phyloP scores from a whole-genome alignment of 1,140 invertebrate genomes.

The Drosophila parvula region DNA sequence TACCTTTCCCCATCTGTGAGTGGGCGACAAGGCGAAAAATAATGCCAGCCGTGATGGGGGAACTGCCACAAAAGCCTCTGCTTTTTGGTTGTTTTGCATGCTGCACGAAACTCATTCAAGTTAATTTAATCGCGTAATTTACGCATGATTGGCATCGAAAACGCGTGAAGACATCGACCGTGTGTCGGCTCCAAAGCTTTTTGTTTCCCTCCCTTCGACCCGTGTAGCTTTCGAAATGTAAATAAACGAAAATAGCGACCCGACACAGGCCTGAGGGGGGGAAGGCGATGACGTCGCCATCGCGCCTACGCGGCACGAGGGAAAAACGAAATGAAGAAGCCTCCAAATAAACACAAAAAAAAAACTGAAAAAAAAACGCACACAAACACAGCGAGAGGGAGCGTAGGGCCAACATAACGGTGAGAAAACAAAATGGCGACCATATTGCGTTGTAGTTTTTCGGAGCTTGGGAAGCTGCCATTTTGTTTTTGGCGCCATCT shows the following conservation, averaged over 20 bases:
- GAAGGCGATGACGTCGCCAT: slow-evolving; percentile 67
- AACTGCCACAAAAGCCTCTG: slow-evolving; percentile 9
- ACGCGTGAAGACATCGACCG: slow-evolving; percentile 55
- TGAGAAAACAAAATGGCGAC: slow-evolving; percentile 74
- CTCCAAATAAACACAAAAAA: slow-evolving; percentile 50
- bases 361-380: slow-evolving; percentile 21
- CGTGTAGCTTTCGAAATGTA: slow-evolving; percentile 75
- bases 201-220: slow-evolving; percentile 17
- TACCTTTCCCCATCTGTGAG: neutral
- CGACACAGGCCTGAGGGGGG: neutral
- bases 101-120: slow-evolving; percentile 71
- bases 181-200: slow-evolving; percentile 37
- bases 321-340: slow-evolving; percentile 50
- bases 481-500: slow-evolving; percentile 74
- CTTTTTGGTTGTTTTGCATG: slow-evolving; percentile 57
- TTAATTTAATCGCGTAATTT: slow-evolving; percentile 82
- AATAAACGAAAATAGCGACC: slow-evolving; percentile 73
- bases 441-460: slow-evolving; percentile 77
- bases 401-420: slow-evolving; percentile 72
- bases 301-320: slow-evolving; percentile 51
- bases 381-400: slow-evolving; percentile 30
- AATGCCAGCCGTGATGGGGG: neutral
- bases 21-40: neutral
- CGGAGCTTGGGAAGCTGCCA: slow-evolving; percentile 68
- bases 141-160: slow-evolving; percentile 80